Base-by-base conservation (phyloP, 2,888 invertebrate species). In the Lycaena phlaeas region DNA sequence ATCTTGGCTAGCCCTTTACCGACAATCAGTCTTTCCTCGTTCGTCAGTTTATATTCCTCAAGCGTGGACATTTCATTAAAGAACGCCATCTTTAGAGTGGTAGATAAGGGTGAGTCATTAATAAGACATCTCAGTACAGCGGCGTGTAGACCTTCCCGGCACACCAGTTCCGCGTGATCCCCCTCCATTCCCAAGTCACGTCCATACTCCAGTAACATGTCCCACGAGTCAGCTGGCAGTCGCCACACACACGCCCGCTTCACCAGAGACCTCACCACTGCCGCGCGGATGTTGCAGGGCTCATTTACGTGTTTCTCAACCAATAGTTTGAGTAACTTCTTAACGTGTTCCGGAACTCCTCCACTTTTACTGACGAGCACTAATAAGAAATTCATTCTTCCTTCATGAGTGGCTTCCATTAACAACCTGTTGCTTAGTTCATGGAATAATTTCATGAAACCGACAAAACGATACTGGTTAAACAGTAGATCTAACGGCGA, bases 301-400 rank as follows among this genome's bases (percentile, higher is more conserved):
- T 78, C 78, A 29, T 78, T 76, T 7, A 37, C 46, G 37, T 71
- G 63, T 26, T 51, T 56, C 11, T 53, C 46, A 6, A 64, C 52
- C 1, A 77, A 36, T 10, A 57, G 49, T 27, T 58, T 52, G 27
- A 77, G 42, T 12, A 78, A 44, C 14, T 57, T 51, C 2, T 59
- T 55, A 1, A 75, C 49, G 28, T 59, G 54, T 2, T 62, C 62
- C 4, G 46, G 47, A 14, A 60, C 55, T 0, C 70, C 68, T 2
- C 73, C 76, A 14, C 57, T 70, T 44, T 78, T 79, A 45, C 76
- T 78, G 0, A 78, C 64, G 15, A 79, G 55, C 2, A 78, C 75
- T 2, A 76, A 51, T 41, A 78, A 56, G 49, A 79, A 75, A 38
- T 60, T 67, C 26, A 71, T 61, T 9, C 78, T 54, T 12, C 64